phyloP scores from a whole-genome alignment of 2,888 invertebrate species.

The Trissoscelio sp. region DNA sequence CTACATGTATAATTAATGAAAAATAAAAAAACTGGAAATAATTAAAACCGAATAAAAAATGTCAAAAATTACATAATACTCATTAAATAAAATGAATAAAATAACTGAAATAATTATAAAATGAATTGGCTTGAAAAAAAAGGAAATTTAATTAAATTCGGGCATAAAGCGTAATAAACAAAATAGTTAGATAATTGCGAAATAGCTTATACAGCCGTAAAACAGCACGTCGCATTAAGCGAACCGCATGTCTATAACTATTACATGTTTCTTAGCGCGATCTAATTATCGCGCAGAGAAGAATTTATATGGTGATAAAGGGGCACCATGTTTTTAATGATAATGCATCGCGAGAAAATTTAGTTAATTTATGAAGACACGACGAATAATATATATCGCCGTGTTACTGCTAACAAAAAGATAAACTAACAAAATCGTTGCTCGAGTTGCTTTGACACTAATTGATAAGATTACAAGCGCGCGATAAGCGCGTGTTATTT shows the following conservation, averaged over 20 bases:
- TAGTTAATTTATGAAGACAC: constrained; percentile 51
- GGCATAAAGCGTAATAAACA: too few relatives aligned
- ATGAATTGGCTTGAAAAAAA: too few relatives aligned
- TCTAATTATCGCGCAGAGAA: constrained; percentile 52
- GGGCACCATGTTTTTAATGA: constrained; percentile 43
- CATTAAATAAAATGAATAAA: too few relatives aligned
- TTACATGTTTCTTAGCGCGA: constrained; percentile 47
- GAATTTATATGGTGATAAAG: constrained; percentile 59
- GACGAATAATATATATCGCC: constrained; percentile 46
- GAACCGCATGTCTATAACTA: constrained; percentile 20
- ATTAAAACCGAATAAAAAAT: too few relatives aligned
- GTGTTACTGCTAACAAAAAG: constrained; percentile 36
- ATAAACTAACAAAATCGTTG: constrained; percentile 49
- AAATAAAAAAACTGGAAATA: too few relatives aligned
- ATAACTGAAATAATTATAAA: too few relatives aligned
- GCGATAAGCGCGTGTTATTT: too few relatives aligned
- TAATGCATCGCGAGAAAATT: constrained; percentile 56
- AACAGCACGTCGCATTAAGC: not conserved
- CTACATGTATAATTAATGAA: too few relatives aligned
- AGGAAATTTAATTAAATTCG: too few relatives aligned
- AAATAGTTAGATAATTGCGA: too few relatives aligned
- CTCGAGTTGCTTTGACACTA: constrained; percentile 45
- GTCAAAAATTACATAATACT: too few relatives aligned
- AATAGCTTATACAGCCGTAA: too few relatives aligned
- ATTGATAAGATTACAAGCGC: constrained; percentile 36